A percentile compares a stretch with the other conserved stretches of the same genome.
Evolutionary conservation across 1,140 invertebrate species (phyloP).

Genomic region (Cherax destructor): DNA sequence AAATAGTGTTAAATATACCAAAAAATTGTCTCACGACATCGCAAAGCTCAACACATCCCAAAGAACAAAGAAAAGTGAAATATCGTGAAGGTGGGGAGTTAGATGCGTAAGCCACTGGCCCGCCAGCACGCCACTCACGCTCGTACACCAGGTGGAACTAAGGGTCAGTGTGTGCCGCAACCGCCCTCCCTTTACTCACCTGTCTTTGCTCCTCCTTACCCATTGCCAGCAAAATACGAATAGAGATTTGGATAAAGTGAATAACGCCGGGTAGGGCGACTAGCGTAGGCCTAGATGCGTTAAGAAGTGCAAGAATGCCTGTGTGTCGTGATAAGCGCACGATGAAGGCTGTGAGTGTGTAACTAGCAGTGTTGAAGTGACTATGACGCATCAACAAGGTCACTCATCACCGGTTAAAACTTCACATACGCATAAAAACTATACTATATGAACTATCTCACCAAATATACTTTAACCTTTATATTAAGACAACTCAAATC

Average conservation of each 20-base stretch:
- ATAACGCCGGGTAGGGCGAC: conserved; percentile 30
- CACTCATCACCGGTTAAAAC: conserved; percentile 25
- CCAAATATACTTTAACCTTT: too few relatives aligned
- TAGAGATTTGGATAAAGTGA: conserved; percentile 60
- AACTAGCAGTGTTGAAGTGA: background rate
- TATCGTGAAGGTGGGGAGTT: conserved; percentile 28
- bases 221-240: conserved; percentile 67
- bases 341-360: background rate
- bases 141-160: background rate
- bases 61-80: conserved; percentile 69
- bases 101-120: conserved; percentile 29
- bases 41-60: conserved; percentile 57
- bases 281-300: conserved; percentile 28
- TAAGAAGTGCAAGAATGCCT: background rate
- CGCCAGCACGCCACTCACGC: background rate
- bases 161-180: background rate
- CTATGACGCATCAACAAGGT: conserved; percentile 54
- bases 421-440: background rate
- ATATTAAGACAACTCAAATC: too few relatives aligned
- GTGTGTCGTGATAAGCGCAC: background rate
- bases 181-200: background rate
- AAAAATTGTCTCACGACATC: conserved; percentile 56
- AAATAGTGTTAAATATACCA: conserved; percentile 30
- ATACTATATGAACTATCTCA: background rate
- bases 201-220: conserved; percentile 27